Evolutionary conservation across 2,888 invertebrate species (phyloP).

Genomic region (Lissonota sp.): DNA sequence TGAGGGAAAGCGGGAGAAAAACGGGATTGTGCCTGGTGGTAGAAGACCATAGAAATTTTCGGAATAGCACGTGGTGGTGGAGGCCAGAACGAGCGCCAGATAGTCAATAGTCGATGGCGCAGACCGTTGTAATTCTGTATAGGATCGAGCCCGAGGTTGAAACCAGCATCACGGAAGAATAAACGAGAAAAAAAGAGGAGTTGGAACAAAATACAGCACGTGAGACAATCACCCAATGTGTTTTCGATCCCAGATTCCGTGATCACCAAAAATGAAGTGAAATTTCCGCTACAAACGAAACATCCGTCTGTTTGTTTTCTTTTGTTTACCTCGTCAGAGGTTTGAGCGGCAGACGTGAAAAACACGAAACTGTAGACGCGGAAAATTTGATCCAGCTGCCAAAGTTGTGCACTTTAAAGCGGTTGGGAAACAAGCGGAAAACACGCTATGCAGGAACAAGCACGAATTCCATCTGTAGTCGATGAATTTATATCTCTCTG

Average conservation of each 20-base stretch:
- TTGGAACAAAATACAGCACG: background rate
- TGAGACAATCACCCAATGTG: background rate
- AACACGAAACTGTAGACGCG: background rate
- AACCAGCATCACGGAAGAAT: too few species aligned
- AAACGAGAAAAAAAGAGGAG: background rate
- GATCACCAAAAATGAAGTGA: too few species aligned
- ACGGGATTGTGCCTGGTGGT: constrained; percentile 8
- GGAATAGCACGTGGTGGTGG: constrained; percentile 18
- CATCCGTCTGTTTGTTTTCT: constrained; percentile 17
- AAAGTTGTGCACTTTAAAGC: background rate
- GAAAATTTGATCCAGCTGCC: background rate
- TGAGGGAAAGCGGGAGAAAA: too few species aligned
- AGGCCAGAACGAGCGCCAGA: constrained; percentile 9
- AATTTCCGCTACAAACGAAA: background rate
- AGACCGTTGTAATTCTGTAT: too few species aligned
- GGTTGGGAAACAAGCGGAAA: too few species aligned
- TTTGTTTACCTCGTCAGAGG: constrained; percentile 10
- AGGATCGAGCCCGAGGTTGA: too few species aligned
- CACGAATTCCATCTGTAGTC: too few species aligned
- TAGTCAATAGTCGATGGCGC: constrained; percentile 39
- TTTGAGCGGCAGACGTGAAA: constrained; percentile 11
- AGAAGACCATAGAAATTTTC: constrained; percentile 31
- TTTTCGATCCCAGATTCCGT: too few species aligned
- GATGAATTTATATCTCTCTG: too few species aligned
- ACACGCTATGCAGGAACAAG: too few species aligned